These are phyloP conservation scores for Lacerta viridis DNA, from an alignment of 2,797 vertebrate genomes.

Conservation along the genomic window DNA sequence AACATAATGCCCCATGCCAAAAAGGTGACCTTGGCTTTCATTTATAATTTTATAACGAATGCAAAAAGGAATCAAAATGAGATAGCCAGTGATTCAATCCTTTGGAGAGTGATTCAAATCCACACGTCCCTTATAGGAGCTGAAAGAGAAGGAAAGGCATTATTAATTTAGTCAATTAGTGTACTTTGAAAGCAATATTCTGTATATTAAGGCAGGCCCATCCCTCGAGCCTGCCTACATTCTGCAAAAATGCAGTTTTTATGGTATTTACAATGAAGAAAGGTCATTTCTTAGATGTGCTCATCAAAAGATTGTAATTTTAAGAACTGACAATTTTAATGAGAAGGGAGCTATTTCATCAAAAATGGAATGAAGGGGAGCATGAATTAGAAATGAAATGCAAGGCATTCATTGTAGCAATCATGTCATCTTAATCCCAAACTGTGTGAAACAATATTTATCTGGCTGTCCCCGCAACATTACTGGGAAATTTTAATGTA, in stretches of 20 bases:
- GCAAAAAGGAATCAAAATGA: constrained; percentile 75
- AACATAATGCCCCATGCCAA: not conserved
- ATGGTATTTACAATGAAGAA: constrained; percentile 76
- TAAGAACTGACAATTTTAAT: constrained; percentile 72
- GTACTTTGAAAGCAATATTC: constrained; percentile 82
- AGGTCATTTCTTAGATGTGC: constrained; percentile 73
- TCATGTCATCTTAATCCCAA: constrained; percentile 28
- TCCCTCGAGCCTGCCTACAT: constrained; percentile 71
- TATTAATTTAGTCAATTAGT: constrained; percentile 87
- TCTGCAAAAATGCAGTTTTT: constrained; percentile 75
- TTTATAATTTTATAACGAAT: constrained; percentile 72
- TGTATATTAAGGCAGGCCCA: constrained; percentile 72
- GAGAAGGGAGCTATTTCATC: constrained; percentile 65
- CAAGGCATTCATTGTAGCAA: constrained; percentile 16
- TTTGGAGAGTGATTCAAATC: constrained; percentile 79
- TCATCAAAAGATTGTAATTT: constrained; percentile 69
- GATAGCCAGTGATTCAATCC: constrained; percentile 72
- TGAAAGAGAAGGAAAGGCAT: constrained; percentile 65
- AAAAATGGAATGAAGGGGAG: constrained; percentile 58
- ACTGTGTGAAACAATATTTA: not conserved
- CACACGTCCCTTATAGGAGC: constrained; percentile 77
- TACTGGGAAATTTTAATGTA: not conserved
- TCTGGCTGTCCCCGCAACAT: not conserved
- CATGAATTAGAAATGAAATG: constrained; percentile 67
- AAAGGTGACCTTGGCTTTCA: constrained; percentile 75